Conservation (phyloP, 2,888 invertebrate species). For the Galeruca laticollis region DNA sequence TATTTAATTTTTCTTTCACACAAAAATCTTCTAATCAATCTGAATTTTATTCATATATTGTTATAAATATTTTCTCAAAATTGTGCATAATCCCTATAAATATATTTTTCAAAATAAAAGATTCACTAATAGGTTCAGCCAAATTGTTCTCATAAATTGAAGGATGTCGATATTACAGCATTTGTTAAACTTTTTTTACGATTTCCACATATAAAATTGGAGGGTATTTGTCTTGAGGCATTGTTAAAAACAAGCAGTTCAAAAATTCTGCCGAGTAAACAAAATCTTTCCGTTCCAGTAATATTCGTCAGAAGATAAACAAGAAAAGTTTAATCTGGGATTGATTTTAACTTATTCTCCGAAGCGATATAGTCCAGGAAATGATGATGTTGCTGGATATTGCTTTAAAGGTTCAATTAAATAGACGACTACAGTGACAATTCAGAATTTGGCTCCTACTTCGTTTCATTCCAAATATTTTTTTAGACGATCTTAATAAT, state of each 20-base stretch:
- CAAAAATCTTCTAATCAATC: no score
- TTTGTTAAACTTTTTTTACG: conserved; percentile 9
- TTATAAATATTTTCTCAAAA: no score
- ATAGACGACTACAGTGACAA: background rate
- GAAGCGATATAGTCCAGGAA: conserved; percentile 18
- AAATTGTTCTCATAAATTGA: background rate
- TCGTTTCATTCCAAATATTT: background rate
- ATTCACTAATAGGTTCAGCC: no score
- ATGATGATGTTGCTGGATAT: background rate
- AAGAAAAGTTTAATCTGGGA: conserved; percentile 35
- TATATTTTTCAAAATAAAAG: no score
- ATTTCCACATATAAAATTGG: conserved; percentile 17
- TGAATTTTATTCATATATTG: no score
- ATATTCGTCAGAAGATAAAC: conserved; percentile 32
- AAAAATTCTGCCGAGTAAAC: conserved; percentile 27
- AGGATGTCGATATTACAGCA: background rate
- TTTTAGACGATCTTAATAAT: no score
- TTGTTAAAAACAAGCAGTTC: conserved; percentile 14
- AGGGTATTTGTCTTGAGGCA: conserved; percentile 22
- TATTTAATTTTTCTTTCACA: no score
- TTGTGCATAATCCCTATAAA: no score
- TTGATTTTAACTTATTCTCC: conserved; percentile 25
- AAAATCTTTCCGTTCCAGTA: conserved; percentile 31
- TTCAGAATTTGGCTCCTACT: background rate
- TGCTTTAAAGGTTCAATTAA: background rate